Evolutionary conservation across 2,113 vertebrate genomes (phyloP), one percentile per base, ranked within the genome.

Genomic region (Dromas ardeola): DNA sequence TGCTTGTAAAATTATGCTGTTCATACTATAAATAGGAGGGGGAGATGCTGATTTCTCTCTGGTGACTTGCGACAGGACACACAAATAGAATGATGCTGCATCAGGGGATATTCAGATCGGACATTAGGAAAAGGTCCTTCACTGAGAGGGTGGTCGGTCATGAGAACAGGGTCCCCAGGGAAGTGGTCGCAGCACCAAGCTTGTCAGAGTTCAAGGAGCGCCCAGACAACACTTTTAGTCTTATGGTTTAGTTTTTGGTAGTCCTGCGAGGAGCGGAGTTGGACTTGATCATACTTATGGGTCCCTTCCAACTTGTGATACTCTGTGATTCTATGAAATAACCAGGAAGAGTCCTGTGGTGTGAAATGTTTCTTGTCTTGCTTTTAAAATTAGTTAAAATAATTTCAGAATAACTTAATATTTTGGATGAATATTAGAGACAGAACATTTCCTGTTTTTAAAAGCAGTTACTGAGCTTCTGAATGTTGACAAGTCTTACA

Each of bases 21-120:
- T 87, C 32, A 10, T 38, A 29, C 30, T 58, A 0, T 45, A 50
- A 55, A 0, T 55, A 50, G 43, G 6, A 56, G 25, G 10, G 13
- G 9, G 15, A 32, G 9, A 16, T 56, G 53, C 45, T 61, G 47
- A 21, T 45, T 11, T 47, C 8, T 78, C 30, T 42, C 9, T 77
- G 19, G 16, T 59, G 73, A 38, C 32, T 1, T 4, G 11, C 0
- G 5, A 13, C 10, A 78, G 50, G 73, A 81, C 5, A 17, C 1
- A 3, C 38, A 69, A 53, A 43, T 34, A 6, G 9, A 83, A 53
- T 38, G 55, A 58, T 40, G 14, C n/a, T 67, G 23, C 5, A 0
- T 70, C 13, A 34, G 38, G 22, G 29, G 15, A 81, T 12, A 27
- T 81, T 95, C 53, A 81, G 5, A 17, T 3, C 34, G 22, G 22